These are phyloP conservation scores for Quadroppia sp. DNA, from an alignment of 2,888 invertebrate species.

Conservation along the genomic window DNA sequence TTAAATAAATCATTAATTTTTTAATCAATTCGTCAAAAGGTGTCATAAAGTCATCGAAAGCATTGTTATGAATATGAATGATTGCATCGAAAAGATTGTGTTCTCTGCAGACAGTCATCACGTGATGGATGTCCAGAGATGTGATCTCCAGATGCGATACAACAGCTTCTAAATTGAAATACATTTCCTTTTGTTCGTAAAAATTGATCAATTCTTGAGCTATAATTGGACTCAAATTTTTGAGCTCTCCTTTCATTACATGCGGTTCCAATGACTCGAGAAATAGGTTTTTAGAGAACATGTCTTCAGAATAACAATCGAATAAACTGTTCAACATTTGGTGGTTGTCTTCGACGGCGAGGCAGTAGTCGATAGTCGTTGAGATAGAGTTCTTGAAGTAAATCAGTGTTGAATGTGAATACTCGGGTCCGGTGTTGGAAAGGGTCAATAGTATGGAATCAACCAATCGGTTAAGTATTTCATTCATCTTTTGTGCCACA, in stretches of 20 bases:
- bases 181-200: slow-evolving; percentile 59
- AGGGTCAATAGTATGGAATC: slow-evolving; percentile 52
- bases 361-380: slow-evolving; percentile 46
- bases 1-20: slow-evolving; percentile 46
- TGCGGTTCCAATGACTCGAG: slow-evolving; percentile 67
- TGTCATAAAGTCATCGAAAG: slow-evolving; percentile 68
- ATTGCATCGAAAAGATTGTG: slow-evolving; percentile 66
- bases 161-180: slow-evolving; percentile 65
- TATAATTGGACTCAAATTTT: slow-evolving; percentile 64
- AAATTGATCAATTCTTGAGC: slow-evolving; percentile 68
- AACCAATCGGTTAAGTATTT: slow-evolving; percentile 53
- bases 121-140: slow-evolving; percentile 72
- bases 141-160: slow-evolving; percentile 68
- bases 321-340: slow-evolving; percentile 54
- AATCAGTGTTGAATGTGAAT: slow-evolving; percentile 50
- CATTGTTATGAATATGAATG: slow-evolving; percentile 71
- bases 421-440: slow-evolving; percentile 45
- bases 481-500: slow-evolving; percentile 50
- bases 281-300: slow-evolving; percentile 63
- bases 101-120: slow-evolving; percentile 60
- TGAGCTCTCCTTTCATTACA: slow-evolving; percentile 63
- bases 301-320: slow-evolving; percentile 56
- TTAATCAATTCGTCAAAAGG: slow-evolving; percentile 60
- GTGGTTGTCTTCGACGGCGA: slow-evolving; percentile 49
- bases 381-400: slow-evolving; percentile 52